Conservation (phyloP, 2,797 vertebrate genomes). For the Peromyscus melanophrys region DNA sequence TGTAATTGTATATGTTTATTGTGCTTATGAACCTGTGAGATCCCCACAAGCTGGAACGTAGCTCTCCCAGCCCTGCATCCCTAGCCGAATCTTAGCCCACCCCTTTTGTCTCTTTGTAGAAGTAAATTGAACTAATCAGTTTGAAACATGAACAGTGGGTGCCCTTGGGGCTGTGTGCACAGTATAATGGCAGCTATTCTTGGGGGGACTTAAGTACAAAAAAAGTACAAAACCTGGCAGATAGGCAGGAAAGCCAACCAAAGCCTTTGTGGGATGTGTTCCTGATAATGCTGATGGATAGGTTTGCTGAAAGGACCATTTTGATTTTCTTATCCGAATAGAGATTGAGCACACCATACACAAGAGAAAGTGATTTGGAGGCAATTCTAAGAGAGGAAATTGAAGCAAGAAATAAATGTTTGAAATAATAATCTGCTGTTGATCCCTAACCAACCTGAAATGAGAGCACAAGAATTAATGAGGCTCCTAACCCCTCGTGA, state of each 20-base stretch:
- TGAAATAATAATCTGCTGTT: conserved; percentile 81
- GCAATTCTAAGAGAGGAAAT: conserved; percentile 76
- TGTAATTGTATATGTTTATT: not conserved
- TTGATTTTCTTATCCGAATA: conserved; percentile 78
- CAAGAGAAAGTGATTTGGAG: conserved; percentile 81
- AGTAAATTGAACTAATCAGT: conserved; percentile 57
- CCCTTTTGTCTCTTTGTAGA: conserved; percentile 55
- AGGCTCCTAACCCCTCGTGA: conserved; percentile 45
- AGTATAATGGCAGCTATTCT: conserved; percentile 60
- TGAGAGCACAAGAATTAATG: conserved; percentile 80
- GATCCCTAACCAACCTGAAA: conserved; percentile 78
- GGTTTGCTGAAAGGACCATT: conserved; percentile 75
- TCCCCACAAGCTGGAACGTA: not conserved
- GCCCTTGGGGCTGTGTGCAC: conserved; percentile 31
- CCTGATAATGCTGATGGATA: conserved; percentile 76
- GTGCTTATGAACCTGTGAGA: not conserved
- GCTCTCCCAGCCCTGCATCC: not conserved
- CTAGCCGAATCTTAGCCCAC: not conserved
- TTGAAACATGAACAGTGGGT: conserved; percentile 45
- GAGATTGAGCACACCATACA: conserved; percentile 69
- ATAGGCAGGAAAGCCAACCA: conserved; percentile 34
- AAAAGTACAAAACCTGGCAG: conserved; percentile 65
- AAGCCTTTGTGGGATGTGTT: conserved; percentile 66
- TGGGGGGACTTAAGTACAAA: conserved; percentile 62
- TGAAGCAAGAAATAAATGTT: conserved; percentile 78